Evolutionary conservation across 1,140 invertebrate species (phyloP).

Genomic region (Hyposmocoma kahamanoa): DNA sequence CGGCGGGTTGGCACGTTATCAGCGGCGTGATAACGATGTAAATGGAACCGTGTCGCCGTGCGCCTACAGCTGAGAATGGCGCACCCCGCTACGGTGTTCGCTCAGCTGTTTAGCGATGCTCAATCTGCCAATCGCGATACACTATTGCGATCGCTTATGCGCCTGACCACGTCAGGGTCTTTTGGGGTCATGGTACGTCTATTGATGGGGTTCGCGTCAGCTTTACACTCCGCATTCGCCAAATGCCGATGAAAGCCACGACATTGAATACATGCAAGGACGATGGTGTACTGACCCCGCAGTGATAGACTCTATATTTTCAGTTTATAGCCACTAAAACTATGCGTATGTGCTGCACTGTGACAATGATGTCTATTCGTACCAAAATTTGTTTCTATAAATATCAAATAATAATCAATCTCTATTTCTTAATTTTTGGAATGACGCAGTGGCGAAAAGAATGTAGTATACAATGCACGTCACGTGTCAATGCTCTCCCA

Average conservation of each 20-base stretch:
- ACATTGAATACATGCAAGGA: too few species aligned
- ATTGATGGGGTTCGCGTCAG: too few species aligned
- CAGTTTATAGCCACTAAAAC: too few species aligned
- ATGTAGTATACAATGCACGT: constrained; percentile 1
- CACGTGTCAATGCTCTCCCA: not conserved
- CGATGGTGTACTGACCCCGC: too few species aligned
- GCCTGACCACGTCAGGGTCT: constrained; percentile 26
- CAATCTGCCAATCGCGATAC: constrained; percentile 32
- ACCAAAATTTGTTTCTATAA: too few species aligned
- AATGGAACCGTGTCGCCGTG: constrained; percentile 21
- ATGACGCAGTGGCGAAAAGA: not conserved
- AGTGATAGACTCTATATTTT: too few species aligned
- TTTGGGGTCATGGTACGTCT: constrained; percentile 28
- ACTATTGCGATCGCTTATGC: constrained; percentile 7
- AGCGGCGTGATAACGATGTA: constrained; percentile 50
- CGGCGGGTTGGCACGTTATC: constrained; percentile 35
- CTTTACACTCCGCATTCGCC: not conserved
- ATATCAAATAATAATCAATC: too few species aligned
- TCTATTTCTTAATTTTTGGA: too few species aligned
- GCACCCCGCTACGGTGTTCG: not conserved
- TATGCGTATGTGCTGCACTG: too few species aligned
- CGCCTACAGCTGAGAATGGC: constrained; percentile 30
- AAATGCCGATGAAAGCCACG: too few species aligned
- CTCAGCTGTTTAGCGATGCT: constrained; percentile 6
- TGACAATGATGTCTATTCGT: too few species aligned